Evolutionary conservation across 2,113 vertebrate genomes (phyloP), one percentile per base, ranked within the genome.

Genomic region (Calonectris borealis): DNA sequence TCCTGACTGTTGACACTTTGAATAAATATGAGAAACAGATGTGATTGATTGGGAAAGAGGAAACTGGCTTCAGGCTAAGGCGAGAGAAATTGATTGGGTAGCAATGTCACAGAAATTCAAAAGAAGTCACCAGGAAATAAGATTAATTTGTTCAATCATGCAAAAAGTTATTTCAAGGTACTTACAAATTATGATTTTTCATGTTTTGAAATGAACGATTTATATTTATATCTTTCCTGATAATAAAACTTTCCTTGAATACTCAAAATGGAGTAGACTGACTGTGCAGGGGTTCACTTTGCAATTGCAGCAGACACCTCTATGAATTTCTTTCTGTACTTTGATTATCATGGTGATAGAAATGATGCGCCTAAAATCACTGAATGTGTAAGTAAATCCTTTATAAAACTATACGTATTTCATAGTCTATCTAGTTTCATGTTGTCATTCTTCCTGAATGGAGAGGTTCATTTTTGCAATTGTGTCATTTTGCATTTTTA

Each of bases 1-100:
- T 94, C 78, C 84, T 94, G 83, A 80, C 64, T 94, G 79, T 93
- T 95, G 96, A 84, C 55, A 77, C 82, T 96, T 92, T 24, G 55
- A 90, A 89, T 62, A 91, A 88, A 96, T 95, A 46, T 83, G 44
- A 80, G 92, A 75, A 90, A 61, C n/a, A 80, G 68, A 73, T 90
- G 73, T 82, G 84, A 92, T 78, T 88, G 88, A 93, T n/a, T 78
- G 29, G 3, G 61, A 83, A 83, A 52, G 70, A 81, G 54, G 36
- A 79, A 81, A 75, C 78, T 92, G 82, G 66, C 40, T 62, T 85
- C 15, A 46, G 44, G 76, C 58, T 52, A 72, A 76, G 66, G 82
- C 9, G 4, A 64, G 64, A 60, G 57, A 61, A 88, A 69, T 44
- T 66, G 13, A 24, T 51, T 51, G 40, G 40, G 52, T 69, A 68